Conservation (phyloP, 2,888 invertebrate species). For the Ophraella communa region DNA sequence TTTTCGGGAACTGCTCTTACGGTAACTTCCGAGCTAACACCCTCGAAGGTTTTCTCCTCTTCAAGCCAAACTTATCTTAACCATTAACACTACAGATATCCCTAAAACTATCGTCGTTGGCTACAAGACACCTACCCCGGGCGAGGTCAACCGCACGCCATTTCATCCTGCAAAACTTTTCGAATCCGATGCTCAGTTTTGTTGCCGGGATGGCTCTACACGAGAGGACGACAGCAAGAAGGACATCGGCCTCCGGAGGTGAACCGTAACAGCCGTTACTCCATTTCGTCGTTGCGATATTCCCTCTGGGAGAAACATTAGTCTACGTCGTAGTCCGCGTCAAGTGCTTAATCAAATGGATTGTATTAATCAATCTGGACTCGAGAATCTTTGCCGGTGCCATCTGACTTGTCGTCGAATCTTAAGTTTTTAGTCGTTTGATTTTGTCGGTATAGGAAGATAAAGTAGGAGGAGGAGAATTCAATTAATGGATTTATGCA, state of each 20-base stretch:
- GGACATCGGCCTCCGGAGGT: slow-evolving; percentile 21
- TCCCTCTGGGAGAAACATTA: slow-evolving; percentile 50
- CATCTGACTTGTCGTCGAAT: slow-evolving; percentile 3
- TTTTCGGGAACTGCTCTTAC: no score
- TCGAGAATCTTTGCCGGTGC: slow-evolving; percentile 33
- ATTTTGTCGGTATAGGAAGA: background rate
- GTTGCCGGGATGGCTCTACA: slow-evolving; percentile 5
- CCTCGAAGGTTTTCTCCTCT: background rate
- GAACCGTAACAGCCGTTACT: slow-evolving; percentile 31
- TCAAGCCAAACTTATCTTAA: background rate
- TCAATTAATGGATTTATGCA: no score
- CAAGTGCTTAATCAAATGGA: slow-evolving; percentile 56
- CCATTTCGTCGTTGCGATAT: slow-evolving; percentile 14
- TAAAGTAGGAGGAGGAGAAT: no score
- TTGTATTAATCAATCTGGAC: slow-evolving; percentile 53
- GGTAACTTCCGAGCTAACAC: background rate
- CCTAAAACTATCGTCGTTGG: background rate
- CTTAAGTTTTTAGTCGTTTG: background rate
- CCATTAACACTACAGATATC: slow-evolving; percentile 1
- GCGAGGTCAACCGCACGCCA: slow-evolving; percentile 21
- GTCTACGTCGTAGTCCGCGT: slow-evolving; percentile 53
- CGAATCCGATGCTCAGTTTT: slow-evolving; percentile 33
- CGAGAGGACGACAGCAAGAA: slow-evolving; percentile 9
- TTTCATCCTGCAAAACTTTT: slow-evolving; percentile 38
- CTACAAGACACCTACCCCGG: background rate